Base-by-base conservation (phyloP, 23 tunicate genomes). In the Trididemnum clinides region DNA sequence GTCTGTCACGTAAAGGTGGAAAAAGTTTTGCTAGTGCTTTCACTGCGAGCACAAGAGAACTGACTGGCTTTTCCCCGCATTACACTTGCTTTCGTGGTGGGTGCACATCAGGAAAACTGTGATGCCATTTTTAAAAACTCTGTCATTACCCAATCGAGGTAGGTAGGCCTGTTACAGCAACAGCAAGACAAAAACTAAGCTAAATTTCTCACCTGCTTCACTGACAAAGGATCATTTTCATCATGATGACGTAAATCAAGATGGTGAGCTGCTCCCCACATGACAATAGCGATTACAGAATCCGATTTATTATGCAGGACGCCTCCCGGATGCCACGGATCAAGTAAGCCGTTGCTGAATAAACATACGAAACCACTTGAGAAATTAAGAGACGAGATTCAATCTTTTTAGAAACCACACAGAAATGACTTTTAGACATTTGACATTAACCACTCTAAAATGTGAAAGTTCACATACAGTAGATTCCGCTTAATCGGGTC, bases 271-370 rank as follows among this genome's bases (percentile, higher is more conserved):
- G 90, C 98, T 39, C 88, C 84, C 49, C 64, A 29, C 62, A 93
- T 93, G 7, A 33, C 27, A 36, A 93, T 33, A 28, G 89, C 71
- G 3, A 81, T 51, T 34, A 85, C 92, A 10, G 79, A 29, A 1
- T 79, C 78, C 7, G 86, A 84, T 15, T 25, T 54, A 28, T 83
- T 33, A 26, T 84, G 27, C 7, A 88, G 72, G 19, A 88, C 63
- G 21, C 98, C 92, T 21, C 98, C 98, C n/a, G 84, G 94, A 57
- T 88, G 89, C 98, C 98, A 93, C 29, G 98, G 98, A 51, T 93
- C 98, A 0, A 93, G 58, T 37, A 65, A 64, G 0, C 98, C 98
- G 80, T 93, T 93, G 5, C 94, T 89, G 66, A 0, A 44, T 33
- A 69, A 4, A 30, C 23, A n/a, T 7, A 22, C 4, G 10, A 28